Evolutionary conservation across 2,888 invertebrate species (phyloP).

Genomic region (Meliscaeva auricollis): DNA sequence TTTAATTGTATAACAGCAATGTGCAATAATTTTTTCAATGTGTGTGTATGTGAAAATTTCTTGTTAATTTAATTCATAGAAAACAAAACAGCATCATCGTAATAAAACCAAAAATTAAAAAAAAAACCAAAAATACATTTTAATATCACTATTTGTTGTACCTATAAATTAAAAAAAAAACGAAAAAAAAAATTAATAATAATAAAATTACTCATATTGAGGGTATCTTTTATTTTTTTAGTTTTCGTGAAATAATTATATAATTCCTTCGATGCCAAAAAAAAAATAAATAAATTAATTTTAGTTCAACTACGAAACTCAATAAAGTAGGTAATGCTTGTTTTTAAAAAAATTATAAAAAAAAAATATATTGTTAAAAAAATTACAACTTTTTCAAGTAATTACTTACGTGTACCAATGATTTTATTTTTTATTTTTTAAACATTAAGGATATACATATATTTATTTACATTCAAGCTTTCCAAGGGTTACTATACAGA

Average conservation of each 20-base stretch:
- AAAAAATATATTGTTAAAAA: conserved; percentile 30
- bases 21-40: conserved; percentile 64
- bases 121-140: conserved; percentile 28
- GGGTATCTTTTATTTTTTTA: conserved; percentile 66
- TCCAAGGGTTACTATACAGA: conserved; percentile 53
- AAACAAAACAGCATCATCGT: conserved; percentile 39
- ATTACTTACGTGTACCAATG: conserved; percentile 41
- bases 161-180: conserved; percentile 52
- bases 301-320: conserved; percentile 49
- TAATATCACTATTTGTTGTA: conserved; percentile 67
- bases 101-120: conserved; percentile 26
- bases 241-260: conserved; percentile 40
- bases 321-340: conserved; percentile 49
- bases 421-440: conserved; percentile 18
- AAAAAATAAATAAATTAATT: conserved; percentile 35
- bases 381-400: conserved; percentile 24
- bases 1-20: conserved; percentile 82
- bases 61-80: conserved; percentile 66
- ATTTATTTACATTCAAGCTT: conserved; percentile 66
- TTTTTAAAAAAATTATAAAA: conserved; percentile 33
- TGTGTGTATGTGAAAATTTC: conserved; percentile 62
- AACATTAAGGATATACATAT: conserved; percentile 34
- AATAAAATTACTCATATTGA: conserved; percentile 74
- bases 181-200: conserved; percentile 31
- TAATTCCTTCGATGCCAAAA: conserved; percentile 71